Conservation (phyloP, 2,113 vertebrate species). For the Centropus unirufus region DNA sequence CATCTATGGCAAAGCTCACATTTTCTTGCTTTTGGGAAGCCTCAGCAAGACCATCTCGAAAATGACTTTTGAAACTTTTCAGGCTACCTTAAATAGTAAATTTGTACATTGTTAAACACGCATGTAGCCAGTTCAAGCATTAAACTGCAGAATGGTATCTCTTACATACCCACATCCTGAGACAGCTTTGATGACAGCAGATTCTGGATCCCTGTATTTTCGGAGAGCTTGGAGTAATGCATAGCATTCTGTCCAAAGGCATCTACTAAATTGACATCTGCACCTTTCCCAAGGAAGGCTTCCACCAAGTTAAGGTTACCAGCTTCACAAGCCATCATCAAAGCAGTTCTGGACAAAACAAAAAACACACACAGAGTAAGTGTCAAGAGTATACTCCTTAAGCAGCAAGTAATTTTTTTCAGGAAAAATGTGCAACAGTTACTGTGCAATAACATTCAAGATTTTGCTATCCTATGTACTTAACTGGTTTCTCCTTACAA, state of each 20-base stretch:
- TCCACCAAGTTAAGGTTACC: conserved; percentile 77
- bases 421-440: neutral
- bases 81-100: neutral
- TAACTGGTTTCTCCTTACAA: neutral
- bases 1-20: neutral
- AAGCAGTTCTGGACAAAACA: conserved; percentile 80
- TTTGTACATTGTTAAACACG: conserved; percentile 33
- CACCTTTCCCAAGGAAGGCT: conserved; percentile 83
- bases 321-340: conserved; percentile 90
- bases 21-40: neutral
- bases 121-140: conserved; percentile 4
- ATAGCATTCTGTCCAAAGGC: conserved; percentile 86
- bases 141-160: conserved; percentile 2
- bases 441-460: neutral
- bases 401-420: neutral
- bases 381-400: neutral
- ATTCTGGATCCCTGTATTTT: conserved; percentile 81
- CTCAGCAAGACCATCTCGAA: neutral
- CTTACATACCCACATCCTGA: conserved; percentile 83
- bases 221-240: conserved; percentile 85
- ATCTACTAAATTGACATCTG: conserved; percentile 83
- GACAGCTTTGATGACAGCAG: conserved; percentile 81
- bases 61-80: neutral
- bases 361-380: neutral
- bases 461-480: neutral